These are phyloP conservation scores for Dendrocincla fuliginosa DNA, from an alignment of 2,797 vertebrate genomes.

Conservation along the genomic window DNA sequence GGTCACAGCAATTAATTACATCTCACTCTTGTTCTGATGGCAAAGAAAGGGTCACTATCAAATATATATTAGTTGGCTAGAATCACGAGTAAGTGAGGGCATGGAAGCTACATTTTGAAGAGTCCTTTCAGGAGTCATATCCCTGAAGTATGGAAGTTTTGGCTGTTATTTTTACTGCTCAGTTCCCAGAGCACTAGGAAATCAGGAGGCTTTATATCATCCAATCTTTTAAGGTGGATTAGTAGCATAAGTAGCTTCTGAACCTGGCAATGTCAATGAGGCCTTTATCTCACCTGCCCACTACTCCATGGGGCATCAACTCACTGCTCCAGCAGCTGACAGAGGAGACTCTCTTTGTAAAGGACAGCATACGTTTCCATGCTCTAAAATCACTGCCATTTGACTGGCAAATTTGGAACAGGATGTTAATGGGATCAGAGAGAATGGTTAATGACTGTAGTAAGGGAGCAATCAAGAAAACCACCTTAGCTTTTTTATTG, in stretches of 20 bases:
- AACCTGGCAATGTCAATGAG: background rate
- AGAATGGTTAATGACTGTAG: background rate
- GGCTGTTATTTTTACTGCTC: background rate
- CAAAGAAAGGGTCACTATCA: background rate
- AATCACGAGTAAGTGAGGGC: background rate
- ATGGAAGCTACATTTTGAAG: background rate
- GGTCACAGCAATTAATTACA: background rate
- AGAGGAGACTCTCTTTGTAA: background rate
- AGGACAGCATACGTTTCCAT: background rate
- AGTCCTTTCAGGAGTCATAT: background rate
- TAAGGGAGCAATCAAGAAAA: background rate
- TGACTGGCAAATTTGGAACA: background rate
- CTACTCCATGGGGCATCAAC: background rate
- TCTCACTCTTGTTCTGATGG: background rate
- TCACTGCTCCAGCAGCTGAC: background rate
- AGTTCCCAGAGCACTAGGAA: background rate
- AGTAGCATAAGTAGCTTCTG: background rate
- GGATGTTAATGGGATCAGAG: background rate
- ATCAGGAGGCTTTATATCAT: background rate
- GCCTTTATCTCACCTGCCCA: background rate
- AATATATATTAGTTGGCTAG: background rate
- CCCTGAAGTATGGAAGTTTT: background rate
- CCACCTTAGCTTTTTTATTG: background rate
- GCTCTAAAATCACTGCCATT: background rate
- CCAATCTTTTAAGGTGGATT: background rate